phyloP scores from a whole-genome alignment of 2,888 invertebrate genomes.

The Suillia variegata region DNA sequence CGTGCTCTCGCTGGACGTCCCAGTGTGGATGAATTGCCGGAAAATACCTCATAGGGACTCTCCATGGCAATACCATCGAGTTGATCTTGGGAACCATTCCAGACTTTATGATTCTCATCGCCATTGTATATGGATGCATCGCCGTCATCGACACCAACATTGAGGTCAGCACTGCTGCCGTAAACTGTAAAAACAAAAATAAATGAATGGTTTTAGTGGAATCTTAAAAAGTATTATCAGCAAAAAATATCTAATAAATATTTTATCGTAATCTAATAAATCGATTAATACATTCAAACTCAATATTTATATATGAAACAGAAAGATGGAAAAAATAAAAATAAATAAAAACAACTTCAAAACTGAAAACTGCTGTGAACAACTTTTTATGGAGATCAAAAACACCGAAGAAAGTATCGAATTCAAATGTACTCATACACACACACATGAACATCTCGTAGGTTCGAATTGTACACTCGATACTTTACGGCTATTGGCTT shows the following conservation, averaged over 20 bases:
- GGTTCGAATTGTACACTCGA: not conserved
- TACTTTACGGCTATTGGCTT: conserved; percentile 10
- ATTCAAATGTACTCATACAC: not conserved
- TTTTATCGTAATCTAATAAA: too few species aligned
- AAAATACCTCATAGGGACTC: conserved; percentile 74
- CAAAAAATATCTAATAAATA: too few species aligned
- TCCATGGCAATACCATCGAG: conserved; percentile 67
- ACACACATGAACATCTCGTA: not conserved
- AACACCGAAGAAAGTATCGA: not conserved
- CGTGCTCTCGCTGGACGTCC: conserved; percentile 76
- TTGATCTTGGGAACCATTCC: conserved; percentile 82
- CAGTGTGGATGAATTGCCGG: conserved; percentile 63
- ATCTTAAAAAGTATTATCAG: too few species aligned
- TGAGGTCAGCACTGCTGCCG: conserved; percentile 62
- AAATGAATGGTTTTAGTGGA: conserved; percentile 11
- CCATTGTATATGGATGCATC: conserved; percentile 86
- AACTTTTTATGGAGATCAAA: not conserved
- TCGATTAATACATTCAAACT: too few species aligned
- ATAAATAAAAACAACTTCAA: too few species aligned
- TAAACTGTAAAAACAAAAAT: conserved; percentile 53
- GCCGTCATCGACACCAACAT: conserved; percentile 67
- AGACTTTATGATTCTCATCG: conserved; percentile 92
- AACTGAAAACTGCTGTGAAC: not conserved
- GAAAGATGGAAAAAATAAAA: too few species aligned
- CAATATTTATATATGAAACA: not conserved